These are phyloP conservation scores for Clarias laeviceps DNA, from an alignment of 2,797 vertebrate genomes.

Conservation along the genomic window DNA sequence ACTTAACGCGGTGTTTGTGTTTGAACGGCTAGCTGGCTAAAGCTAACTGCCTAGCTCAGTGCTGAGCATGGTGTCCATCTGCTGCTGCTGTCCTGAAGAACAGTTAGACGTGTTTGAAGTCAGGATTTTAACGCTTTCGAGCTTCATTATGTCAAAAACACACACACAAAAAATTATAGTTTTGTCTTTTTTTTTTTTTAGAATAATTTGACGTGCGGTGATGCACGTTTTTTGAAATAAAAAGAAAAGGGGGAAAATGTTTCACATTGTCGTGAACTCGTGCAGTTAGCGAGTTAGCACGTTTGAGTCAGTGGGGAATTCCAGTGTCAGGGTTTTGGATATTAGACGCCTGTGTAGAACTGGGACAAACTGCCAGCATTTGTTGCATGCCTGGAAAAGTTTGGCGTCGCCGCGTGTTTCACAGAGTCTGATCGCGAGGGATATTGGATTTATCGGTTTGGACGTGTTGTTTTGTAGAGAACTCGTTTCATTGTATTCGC, in stretches of 20 bases:
- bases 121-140: neutral
- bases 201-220: neutral
- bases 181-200: too few relatives aligned
- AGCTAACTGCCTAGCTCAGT: constrained; percentile 66
- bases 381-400: constrained; percentile 33
- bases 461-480: neutral
- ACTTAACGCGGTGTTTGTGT: constrained; percentile 70
- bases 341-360: neutral
- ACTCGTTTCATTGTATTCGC: neutral
- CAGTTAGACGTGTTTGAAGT: constrained; percentile 56
- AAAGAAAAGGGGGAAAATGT: neutral
- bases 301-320: constrained; percentile 36
- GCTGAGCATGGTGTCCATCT: constrained; percentile 78
- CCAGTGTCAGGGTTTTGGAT: constrained; percentile 16
- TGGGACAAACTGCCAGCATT: neutral
- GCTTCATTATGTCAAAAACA: neutral
- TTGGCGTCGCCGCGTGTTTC: constrained; percentile 7
- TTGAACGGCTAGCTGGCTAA: constrained; percentile 69
- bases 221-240: neutral
- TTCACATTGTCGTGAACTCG: neutral
- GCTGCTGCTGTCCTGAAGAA: constrained; percentile 54
- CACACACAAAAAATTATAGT: too few relatives aligned
- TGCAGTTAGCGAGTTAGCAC: neutral
- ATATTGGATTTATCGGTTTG: too few relatives aligned
- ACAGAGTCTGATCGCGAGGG: neutral